Evolutionary conservation across 1,140 invertebrate species (phyloP).

Genomic region (Antheraea pernyi): DNA sequence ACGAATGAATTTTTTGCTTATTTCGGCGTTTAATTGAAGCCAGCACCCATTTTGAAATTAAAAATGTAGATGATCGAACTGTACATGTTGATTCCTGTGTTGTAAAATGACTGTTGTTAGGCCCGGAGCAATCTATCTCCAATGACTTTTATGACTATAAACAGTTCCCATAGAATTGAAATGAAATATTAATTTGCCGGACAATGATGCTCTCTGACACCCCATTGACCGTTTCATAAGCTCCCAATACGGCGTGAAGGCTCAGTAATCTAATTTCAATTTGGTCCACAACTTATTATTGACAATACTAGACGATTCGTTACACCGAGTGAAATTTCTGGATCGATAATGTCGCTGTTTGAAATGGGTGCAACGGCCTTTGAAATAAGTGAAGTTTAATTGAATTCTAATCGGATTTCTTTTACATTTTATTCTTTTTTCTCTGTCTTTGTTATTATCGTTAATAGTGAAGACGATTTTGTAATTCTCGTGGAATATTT

Average conservation of each 20-base stretch:
- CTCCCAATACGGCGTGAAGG: slow-evolving; percentile 63
- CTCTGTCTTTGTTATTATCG: background rate
- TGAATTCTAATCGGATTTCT: slow-evolving; percentile 53
- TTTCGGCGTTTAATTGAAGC: slow-evolving; percentile 50
- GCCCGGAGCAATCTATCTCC: background rate
- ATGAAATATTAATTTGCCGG: slow-evolving; percentile 66
- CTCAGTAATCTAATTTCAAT: slow-evolving; percentile 73
- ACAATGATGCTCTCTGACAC: slow-evolving; percentile 58
- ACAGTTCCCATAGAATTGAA: slow-evolving; percentile 58
- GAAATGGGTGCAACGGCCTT: slow-evolving; percentile 52
- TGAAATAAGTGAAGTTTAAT: slow-evolving; percentile 62
- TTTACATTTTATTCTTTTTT: slow-evolving; percentile 39
- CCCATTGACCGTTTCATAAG: slow-evolving; percentile 75
- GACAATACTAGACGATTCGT: slow-evolving; percentile 54
- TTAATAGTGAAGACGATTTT: slow-evolving; percentile 27
- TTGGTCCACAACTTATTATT: slow-evolving; percentile 59
- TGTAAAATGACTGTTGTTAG: background rate
- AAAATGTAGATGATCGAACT: slow-evolving; percentile 12
- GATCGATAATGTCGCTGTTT: slow-evolving; percentile 58
- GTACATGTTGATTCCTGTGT: slow-evolving; percentile 7
- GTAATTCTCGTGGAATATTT: slow-evolving; percentile 29
- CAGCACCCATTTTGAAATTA: slow-evolving; percentile 28
- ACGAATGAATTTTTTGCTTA: slow-evolving; percentile 51
- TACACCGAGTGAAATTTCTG: slow-evolving; percentile 51
- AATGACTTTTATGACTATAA: slow-evolving; percentile 2